Evolutionary conservation across 1,140 invertebrate species (phyloP), one percentile per base, ranked within the genome.

Genomic region (Melipona quadrifasciata): DNA sequence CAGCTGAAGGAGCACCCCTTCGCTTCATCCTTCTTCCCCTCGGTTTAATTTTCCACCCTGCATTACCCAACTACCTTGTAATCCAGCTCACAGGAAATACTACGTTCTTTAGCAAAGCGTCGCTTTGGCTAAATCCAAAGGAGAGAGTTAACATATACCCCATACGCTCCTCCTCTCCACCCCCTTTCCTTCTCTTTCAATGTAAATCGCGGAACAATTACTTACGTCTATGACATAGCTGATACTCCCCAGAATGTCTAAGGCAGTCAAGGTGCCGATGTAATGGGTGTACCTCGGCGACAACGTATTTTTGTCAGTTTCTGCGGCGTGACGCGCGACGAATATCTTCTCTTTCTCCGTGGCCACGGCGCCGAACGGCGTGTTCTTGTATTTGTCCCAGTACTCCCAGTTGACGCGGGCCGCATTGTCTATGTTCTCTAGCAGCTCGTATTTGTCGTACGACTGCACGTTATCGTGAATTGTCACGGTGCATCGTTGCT

Each of bases 341-440:
- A 95, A 96, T 58, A 90, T 94, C 27, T 93, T 91, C 34, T 94
- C 91, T 77, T 93, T 91, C 34, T 94, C 91, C 78, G 96, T 95
- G 4, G 96, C 95, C 16, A 98, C 96, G n/a, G 96, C 96, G 8
- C 97, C 97, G 34, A 95, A 94, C 2, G 95, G 92, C 53, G 94
- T 94, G 6, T 95, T 89, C 80, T 93, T 95, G 90, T 96, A 97
- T 91, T 96, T 97, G 82, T 95, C 94, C 96, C 97, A 97, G 17
- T 94, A 91, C 14, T 95, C 94, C 97, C 97, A 98, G 77, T 95
- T 96, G 1, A 98, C 94, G 65, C 97, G 95, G 1, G 96, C 97
- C n/a, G 97, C 96, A 76, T 96, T 96, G 85, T 97, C 97, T 75
- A 97, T 95, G 93, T 98, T 98, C 89, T 97, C 96, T 21, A 98